These are phyloP conservation scores for Muschampia staudingeri DNA, from an alignment of 2,888 invertebrate species.

Conservation along the genomic window DNA sequence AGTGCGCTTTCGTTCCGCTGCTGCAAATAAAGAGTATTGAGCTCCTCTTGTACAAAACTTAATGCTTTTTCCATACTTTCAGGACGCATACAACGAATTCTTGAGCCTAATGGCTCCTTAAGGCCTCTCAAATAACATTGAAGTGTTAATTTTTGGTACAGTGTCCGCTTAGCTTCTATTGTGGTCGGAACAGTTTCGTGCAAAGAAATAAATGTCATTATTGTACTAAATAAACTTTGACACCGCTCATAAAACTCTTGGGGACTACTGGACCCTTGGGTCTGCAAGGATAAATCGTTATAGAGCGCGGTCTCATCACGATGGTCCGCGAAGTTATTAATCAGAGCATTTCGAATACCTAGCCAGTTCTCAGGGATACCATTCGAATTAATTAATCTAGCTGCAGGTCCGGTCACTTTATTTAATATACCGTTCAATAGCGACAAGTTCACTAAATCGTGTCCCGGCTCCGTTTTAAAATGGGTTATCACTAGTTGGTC, in stretches of 20 bases:
- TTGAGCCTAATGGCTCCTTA: conserved; percentile 49
- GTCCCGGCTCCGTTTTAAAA: not conserved
- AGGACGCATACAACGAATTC: conserved; percentile 36
- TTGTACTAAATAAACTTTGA: conserved; percentile 63
- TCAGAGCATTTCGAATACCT: conserved; percentile 9
- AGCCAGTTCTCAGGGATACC: conserved; percentile 6
- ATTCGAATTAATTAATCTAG: conserved; percentile 9
- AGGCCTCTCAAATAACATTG: not conserved
- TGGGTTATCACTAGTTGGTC: conserved; percentile 46
- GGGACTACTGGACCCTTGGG: conserved; percentile 56
- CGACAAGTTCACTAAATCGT: not conserved
- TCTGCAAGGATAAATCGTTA: conserved; percentile 44
- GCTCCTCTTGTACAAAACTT: conserved; percentile 59
- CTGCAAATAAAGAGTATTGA: conserved; percentile 55
- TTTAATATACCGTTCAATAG: conserved; percentile 9
- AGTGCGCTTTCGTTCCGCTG: not conserved
- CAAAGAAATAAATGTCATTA: conserved; percentile 45
- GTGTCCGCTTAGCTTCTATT: not conserved
- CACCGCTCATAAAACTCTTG: conserved; percentile 66
- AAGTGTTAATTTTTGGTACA: not conserved
- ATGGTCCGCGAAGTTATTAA: conserved; percentile 17
- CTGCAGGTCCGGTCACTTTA: conserved; percentile 12
- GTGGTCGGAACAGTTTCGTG: not conserved
- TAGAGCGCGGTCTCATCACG: conserved; percentile 19
- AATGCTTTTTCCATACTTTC: conserved; percentile 50